These are phyloP conservation scores for Turritopsis dohrnii DNA, from an alignment of 30 jellyfish, hydroid and myxozoan genomes.

Conservation along the genomic window DNA sequence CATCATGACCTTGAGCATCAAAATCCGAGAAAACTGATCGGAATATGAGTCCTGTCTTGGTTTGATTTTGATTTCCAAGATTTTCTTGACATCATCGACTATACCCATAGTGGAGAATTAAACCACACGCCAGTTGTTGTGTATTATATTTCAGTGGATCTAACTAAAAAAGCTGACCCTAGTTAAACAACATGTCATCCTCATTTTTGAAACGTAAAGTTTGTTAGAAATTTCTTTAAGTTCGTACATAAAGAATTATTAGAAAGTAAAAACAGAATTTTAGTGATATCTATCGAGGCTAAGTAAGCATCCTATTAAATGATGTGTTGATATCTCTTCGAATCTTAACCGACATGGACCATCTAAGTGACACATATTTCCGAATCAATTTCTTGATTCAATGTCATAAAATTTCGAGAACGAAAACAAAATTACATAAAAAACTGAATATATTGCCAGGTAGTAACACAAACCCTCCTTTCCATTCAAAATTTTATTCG, in stretches of 20 bases:
- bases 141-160: background rate
- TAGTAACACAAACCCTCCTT: background rate
- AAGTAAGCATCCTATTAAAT: too few relatives aligned
- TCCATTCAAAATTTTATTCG: background rate
- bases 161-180: background rate
- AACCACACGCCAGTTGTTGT: too few relatives aligned
- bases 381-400: background rate
- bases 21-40: conserved; percentile 9
- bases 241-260: too few relatives aligned
- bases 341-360: background rate
- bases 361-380: background rate
- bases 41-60: conserved; percentile 8
- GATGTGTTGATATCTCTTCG: too few relatives aligned
- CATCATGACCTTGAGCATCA: background rate
- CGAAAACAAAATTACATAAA: too few relatives aligned
- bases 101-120: background rate
- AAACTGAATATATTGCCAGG: background rate
- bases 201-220: too few relatives aligned
- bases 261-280: too few relatives aligned
- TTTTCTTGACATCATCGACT: background rate
- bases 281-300: too few relatives aligned
- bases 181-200: background rate
- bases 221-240: too few relatives aligned
- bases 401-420: background rate
- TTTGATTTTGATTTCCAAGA: background rate